A percentile compares a stretch with the other conserved stretches of the same genome.
Conservation (phyloP, 2,797 vertebrate species). For the Natrix natrix region DNA sequence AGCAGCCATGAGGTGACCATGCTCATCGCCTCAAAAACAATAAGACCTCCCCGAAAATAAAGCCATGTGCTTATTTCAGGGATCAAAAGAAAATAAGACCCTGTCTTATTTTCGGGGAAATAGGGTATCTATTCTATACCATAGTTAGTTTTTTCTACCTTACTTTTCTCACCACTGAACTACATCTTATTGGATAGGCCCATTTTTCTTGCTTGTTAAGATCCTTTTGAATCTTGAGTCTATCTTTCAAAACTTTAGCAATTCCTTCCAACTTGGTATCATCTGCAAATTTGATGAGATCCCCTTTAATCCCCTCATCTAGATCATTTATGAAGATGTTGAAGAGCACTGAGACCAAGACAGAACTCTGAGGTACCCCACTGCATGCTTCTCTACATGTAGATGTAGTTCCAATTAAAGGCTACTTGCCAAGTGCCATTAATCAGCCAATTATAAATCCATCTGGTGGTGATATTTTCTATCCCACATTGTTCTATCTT, state of each 20-base stretch:
- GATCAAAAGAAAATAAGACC: too few relatives aligned
- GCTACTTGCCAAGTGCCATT: not conserved
- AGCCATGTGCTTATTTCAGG: too few relatives aligned
- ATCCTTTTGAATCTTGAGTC: not conserved
- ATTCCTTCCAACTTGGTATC: not conserved
- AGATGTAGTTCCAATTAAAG: not conserved
- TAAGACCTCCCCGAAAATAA: too few relatives aligned
- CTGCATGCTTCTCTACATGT: not conserved
- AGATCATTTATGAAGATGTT: not conserved
- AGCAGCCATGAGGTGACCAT: too few relatives aligned
- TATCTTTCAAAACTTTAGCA: not conserved
- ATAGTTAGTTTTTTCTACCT: not conserved
- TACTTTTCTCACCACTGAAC: not conserved
- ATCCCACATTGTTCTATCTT: not conserved
- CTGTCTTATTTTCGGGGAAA: too few relatives aligned
- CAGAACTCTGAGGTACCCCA: not conserved
- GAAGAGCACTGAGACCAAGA: not conserved
- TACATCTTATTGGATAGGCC: not conserved
- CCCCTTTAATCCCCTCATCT: not conserved
- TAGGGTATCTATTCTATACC: not conserved
- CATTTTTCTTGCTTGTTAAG: not conserved
- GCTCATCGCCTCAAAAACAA: too few relatives aligned
- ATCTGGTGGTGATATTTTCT: not conserved
- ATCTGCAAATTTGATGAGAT: not conserved
- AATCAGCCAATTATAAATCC: not conserved